Evolutionary conservation across 2,113 vertebrate genomes (phyloP).

Genomic region (Callipepla squamata): DNA sequence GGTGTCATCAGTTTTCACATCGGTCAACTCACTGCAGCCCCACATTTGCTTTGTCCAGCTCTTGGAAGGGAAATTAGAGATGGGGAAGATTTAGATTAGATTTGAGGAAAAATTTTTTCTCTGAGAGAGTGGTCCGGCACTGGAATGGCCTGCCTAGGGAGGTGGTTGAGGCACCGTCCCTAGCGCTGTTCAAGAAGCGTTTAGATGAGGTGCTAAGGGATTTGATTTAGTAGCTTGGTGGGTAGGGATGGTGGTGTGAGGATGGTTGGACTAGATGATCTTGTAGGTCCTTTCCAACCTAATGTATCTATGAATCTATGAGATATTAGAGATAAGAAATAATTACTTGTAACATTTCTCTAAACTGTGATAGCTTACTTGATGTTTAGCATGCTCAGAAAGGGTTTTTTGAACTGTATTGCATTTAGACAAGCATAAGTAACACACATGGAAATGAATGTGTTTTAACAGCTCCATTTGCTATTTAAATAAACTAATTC

Average conservation of each 20-base stretch:
- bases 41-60: not conserved
- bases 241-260: too few relatives aligned
- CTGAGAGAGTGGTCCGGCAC: too few relatives aligned
- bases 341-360: not conserved
- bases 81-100: too few relatives aligned
- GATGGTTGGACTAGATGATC: too few relatives aligned
- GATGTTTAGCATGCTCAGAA: not conserved
- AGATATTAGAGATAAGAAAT: not conserved
- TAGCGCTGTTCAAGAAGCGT: too few relatives aligned
- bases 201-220: too few relatives aligned
- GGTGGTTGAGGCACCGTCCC: too few relatives aligned
- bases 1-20: constrained; percentile 51
- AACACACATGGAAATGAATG: not conserved
- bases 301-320: too few relatives aligned
- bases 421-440: not conserved
- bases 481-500: not conserved
- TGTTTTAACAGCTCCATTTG: not conserved
- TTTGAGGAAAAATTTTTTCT: too few relatives aligned
- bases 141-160: too few relatives aligned
- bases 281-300: too few relatives aligned
- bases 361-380: not conserved
- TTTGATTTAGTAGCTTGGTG: too few relatives aligned
- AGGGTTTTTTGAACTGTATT: not conserved
- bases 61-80: not conserved
- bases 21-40: not conserved